Conservation (phyloP, 2,888 invertebrate genomes). For the Augochlorella aurata region DNA sequence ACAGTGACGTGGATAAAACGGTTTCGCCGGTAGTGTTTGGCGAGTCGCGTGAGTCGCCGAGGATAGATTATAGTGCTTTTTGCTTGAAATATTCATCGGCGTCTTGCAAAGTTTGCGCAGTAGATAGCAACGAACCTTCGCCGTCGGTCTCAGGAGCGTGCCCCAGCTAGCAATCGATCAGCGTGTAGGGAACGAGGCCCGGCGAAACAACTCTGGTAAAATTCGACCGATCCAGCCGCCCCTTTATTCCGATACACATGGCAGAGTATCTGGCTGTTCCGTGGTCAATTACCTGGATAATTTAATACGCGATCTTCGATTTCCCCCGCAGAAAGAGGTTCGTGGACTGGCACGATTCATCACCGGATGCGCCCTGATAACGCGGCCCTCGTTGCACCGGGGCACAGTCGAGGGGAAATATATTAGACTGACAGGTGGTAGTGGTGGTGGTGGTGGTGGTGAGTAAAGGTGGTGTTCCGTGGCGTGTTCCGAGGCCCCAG, state of each 20-base stretch:
- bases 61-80: neutral
- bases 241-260: neutral
- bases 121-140: neutral
- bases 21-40: neutral
- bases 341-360: slow-evolving; percentile 41
- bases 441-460: neutral
- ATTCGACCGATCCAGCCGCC: neutral
- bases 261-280: neutral
- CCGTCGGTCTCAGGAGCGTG: neutral
- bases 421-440: slow-evolving; percentile 46
- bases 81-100: slow-evolving; percentile 5
- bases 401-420: slow-evolving; percentile 25
- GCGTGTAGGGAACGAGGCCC: neutral
- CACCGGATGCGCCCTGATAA: slow-evolving; percentile 51
- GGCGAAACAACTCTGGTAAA: neutral
- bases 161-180: slow-evolving; percentile 16
- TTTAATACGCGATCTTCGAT: slow-evolving; percentile 27
- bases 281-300: slow-evolving; percentile 15
- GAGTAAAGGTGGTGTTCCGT: slow-evolving; percentile 7
- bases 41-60: neutral
- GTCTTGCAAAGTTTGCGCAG: neutral
- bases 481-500: slow-evolving; percentile 19
- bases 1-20: neutral
- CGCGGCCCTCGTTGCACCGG: slow-evolving; percentile 23
- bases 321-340: slow-evolving; percentile 21